Base-by-base conservation (phyloP, 2,797 vertebrate species). In the Danio kyathit region DNA sequence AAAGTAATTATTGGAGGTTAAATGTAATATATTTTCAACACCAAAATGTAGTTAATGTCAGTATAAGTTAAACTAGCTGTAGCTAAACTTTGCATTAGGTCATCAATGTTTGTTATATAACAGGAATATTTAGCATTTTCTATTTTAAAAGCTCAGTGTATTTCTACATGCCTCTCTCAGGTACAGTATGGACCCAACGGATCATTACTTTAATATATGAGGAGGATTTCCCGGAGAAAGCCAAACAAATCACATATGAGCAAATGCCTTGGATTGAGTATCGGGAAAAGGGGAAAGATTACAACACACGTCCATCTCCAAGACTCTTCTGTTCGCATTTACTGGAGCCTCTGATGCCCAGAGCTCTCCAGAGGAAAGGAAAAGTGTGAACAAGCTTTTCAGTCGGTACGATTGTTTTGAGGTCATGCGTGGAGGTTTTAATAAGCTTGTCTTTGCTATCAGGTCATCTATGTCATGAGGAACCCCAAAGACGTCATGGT, bases 401-500 rank as follows among this genome's bases (percentile, higher is more conserved):
- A 52, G 10, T 56, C 5, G 1, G 19, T 52, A 29, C 13, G 21
- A 10, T 4, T 46, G 14, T 4, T 2, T 12, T n/a, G 49, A 11
- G 1, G 19, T 29, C 44, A 60, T 10, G 3, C 3, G 29, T 1
- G 29, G 29, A 6, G 8, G 13, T 11, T n/a, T 66, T 13, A 56
- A n/a, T n/a, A n/a, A n/a, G n/a, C n/a, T 2, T 46, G 0, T 16
- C 4, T 17, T 12, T 44, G 40, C 38, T 66, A 59, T 41, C 70
- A 90, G 89, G 81, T 90, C 44, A 87, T 90, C 83, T 89, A 90
- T 46, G 66, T 90, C 11, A 71, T 11, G 72, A 88, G 89, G 69
- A 90, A 90, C 56, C 90, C 90, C 13, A 90, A 90, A 74, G 89
- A 90, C 29, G 2, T 76, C 69, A 54, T 88, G 80, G 86, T 83